Base-by-base conservation (phyloP, 1,140 invertebrate genomes). In the Zaprionus davidi region DNA sequence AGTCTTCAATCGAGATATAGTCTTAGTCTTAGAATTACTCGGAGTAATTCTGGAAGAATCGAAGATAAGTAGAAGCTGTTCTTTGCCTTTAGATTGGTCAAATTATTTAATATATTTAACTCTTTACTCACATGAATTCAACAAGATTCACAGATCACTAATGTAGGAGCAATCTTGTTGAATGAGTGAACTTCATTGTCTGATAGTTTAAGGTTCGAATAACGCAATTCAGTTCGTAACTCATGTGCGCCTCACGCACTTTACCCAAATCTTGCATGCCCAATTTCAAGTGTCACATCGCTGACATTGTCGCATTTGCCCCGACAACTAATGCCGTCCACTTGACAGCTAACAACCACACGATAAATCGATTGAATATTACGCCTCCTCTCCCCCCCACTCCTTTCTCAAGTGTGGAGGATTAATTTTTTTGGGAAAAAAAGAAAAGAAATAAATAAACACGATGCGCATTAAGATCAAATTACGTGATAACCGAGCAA, bases 331-430 rank as follows among this genome's bases (percentile, higher is more conserved):
- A 83, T 84, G 82, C 74, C 73, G 55, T 75, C 82, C 81, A 90
- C 78, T 90, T 88, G 84, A 88, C 84, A 88, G 84, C 84, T 84
- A 81, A 88, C 84, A 88, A 81, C 71, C 71, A 28, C 68, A 90
- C 84, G 78, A 88, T 87, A 87, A 87, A 82, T 88, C 81, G 84
- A 88, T 81, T 75, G 84, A 84, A 88, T 87, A 87, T 88, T 88
- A 80, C 44, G 49, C 62, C 44, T 41, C 28, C 28, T 31, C 28
- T 31, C 53, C 34, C 20, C 51, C 12, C 72, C 41, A n/a, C 22
- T 20, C 1, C 24, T 7, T 20, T 49, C 38, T 38, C 13, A 82
- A 81, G 79, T 73, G 72, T 79, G 63, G 72, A 83, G 86, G 80
- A 86, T 86, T 87, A 87, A 80, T 53, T 53, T 53, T 57, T 34